These are phyloP conservation scores for Microtus obscurus DNA, from an alignment of 2,797 vertebrate genomes.

Conservation along the genomic window DNA sequence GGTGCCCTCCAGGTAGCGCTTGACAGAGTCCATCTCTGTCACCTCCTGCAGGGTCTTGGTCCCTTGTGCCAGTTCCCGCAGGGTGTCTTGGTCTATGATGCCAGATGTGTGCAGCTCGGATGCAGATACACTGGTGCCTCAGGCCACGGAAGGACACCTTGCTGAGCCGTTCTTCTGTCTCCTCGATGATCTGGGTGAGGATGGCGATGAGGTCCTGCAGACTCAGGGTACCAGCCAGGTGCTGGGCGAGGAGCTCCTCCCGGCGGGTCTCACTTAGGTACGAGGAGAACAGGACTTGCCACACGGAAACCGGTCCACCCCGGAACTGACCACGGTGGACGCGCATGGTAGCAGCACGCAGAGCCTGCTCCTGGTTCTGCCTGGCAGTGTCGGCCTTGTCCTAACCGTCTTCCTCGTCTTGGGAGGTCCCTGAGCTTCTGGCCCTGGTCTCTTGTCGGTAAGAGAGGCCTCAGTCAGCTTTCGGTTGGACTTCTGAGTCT, in stretches of 20 bases:
- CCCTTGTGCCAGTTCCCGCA: constrained; percentile 84
- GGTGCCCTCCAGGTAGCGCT: constrained; percentile 85
- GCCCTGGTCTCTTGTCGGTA: no score
- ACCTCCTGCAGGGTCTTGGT: constrained; percentile 82
- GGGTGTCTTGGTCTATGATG: constrained; percentile 84
- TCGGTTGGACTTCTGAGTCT: no score
- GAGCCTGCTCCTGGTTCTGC: no score
- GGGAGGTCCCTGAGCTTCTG: no score
- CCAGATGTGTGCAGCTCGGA: constrained; percentile 83
- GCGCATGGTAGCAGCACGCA: no score
- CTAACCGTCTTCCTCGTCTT: no score
- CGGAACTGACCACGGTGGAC: no score
- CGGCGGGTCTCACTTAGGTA: constrained; percentile 81
- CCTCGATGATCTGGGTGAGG: constrained; percentile 69
- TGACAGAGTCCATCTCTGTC: constrained; percentile 80
- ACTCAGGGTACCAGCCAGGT: constrained; percentile 81
- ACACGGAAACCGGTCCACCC: no score
- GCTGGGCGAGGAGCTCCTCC: constrained; percentile 87
- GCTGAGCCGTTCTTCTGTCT: constrained; percentile 78
- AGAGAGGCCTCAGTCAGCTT: no score
- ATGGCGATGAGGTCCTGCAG: constrained; percentile 70
- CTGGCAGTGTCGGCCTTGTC: no score
- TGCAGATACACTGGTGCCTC: constrained; percentile 84
- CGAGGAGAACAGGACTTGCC: no score
- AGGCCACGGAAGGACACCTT: constrained; percentile 83